phyloP scores from a whole-genome alignment of 2,797 vertebrate species.

The Propithecus perrieri region DNA sequence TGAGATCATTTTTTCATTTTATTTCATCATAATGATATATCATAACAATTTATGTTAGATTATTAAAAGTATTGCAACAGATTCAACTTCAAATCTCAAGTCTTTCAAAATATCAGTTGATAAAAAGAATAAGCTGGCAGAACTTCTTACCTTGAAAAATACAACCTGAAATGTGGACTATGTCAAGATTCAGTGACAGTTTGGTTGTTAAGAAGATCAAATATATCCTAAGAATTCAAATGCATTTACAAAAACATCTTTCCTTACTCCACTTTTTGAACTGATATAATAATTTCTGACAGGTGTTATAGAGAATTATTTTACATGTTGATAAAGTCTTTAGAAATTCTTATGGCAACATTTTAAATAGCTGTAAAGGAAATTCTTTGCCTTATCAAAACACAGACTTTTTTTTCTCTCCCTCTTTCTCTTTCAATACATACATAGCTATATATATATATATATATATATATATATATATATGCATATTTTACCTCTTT shows the following conservation, averaged over 20 bases:
- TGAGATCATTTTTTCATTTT: conserved; percentile 53
- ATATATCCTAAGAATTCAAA: not conserved
- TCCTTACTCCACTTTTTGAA: not conserved
- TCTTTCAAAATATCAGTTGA: conserved; percentile 7
- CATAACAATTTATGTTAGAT: conserved; percentile 49
- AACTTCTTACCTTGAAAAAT: conserved; percentile 19
- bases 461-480: too few species aligned
- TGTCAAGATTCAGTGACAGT: not conserved
- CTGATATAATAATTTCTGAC: not conserved
- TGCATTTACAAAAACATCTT: not conserved
- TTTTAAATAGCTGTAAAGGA: not conserved
- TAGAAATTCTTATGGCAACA: not conserved
- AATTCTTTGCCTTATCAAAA: not conserved
- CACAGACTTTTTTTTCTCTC: not conserved
- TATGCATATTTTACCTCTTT: too few species aligned
- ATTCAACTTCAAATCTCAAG: conserved; percentile 30
- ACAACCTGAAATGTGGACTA: not conserved
- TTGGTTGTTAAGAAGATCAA: not conserved
- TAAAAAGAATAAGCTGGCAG: conserved; percentile 11
- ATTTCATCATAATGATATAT: conserved; percentile 43
- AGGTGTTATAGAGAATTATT: not conserved
- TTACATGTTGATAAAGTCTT: not conserved
- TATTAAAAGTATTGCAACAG: conserved; percentile 13
- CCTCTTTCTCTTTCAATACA: not conserved
- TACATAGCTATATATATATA: not conserved